Evolutionary conservation across 2,888 invertebrate species (phyloP), one percentile per base, ranked within the genome.

Genomic region (Cephus runcator): DNA sequence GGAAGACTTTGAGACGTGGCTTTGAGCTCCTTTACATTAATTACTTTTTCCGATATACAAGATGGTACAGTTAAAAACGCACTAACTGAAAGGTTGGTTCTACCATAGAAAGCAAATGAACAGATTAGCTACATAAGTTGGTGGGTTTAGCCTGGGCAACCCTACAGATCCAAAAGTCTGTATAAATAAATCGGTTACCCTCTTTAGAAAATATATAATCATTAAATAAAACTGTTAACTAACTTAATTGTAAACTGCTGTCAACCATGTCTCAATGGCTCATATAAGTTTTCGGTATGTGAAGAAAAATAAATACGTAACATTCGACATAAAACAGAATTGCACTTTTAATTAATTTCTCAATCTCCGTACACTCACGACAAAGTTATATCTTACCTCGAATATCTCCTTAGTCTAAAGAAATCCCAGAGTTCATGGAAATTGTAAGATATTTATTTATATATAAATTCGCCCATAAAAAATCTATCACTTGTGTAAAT

Each of bases 331-430:
- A 85, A 86, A 83, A 82, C 76, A 84, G 56, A 85, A 82, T 83
- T 82, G 83, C 83, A 84, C 84, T 83, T 83, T 84, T 77, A 76
- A 71, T 12, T 75, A 81, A 78, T 74, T 82, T 79, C 82, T 79
- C 82, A 79, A 79, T 73, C 75, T 79, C 77, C 80, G 78, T 82
- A 81, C 80, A 82, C 74, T 84, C 80, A 81, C 77, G 81, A 79
- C 78, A 81, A 75, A 76, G 74, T 68, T 73, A 80, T 77, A 68
- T 76, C 76, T 40, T 81, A 73, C 34, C 69, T 79, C 77, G 23
- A 23, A 3, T 56, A 56, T 56, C 56, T 56, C 73, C 73, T 15
- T 68, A 75, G 73, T 56, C 23, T 75, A n/a, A 33, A 36, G n/a
- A 33, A 33, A 56, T 75, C 3, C 33, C 31, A 33, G 12, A 12